Conservation (phyloP, 2,113 vertebrate genomes). For the Rhagologus leucostigma region DNA sequence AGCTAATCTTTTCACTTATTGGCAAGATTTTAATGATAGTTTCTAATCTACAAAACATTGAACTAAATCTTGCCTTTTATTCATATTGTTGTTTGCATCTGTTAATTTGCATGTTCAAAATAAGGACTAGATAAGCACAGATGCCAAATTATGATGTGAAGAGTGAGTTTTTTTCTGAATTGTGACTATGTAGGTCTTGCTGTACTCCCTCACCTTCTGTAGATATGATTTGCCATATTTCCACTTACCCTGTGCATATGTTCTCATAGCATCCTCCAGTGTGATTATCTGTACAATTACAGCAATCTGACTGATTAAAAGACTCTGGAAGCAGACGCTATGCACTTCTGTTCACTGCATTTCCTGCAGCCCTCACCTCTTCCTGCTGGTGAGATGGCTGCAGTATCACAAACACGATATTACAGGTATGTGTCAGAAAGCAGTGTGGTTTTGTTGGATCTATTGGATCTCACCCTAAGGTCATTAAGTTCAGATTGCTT, state of each 20-base stretch:
- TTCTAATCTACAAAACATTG: neutral
- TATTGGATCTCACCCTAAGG: neutral
- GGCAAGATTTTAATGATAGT: neutral
- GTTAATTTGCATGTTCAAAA: slow-evolving; percentile 2
- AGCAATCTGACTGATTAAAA: neutral
- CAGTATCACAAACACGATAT: neutral
- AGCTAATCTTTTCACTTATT: neutral
- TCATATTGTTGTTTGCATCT: slow-evolving; percentile 7
- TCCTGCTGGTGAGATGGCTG: neutral
- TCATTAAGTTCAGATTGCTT: neutral
- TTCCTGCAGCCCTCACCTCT: neutral
- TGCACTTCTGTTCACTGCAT: neutral
- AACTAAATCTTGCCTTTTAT: slow-evolving; percentile 10
- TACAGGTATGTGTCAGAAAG: neutral
- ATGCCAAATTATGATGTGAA: neutral
- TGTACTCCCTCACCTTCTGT: neutral
- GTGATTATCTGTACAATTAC: neutral
- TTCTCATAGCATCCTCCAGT: neutral
- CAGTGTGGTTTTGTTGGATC: neutral
- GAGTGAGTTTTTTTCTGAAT: neutral
- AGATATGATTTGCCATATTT: neutral
- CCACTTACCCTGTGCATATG: neutral
- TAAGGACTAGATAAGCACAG: neutral
- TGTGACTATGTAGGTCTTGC: neutral
- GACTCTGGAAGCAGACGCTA: neutral